Evolutionary conservation across 2,797 vertebrate genomes (phyloP).

Genomic region (Prunella strophiata): DNA sequence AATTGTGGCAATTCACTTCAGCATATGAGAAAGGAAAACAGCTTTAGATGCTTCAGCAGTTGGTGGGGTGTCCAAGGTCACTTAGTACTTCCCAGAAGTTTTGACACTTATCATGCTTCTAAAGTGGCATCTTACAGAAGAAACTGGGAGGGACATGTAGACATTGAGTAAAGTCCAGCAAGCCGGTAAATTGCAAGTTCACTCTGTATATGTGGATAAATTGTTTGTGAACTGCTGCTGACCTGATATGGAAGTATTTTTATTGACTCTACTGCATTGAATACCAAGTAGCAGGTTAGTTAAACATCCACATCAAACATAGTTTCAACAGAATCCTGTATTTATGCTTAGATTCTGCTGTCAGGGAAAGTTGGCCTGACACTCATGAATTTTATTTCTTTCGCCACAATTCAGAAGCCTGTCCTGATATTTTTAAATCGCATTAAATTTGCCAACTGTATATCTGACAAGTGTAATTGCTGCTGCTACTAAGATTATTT

Average conservation of each 20-base stretch:
- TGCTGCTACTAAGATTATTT: neutral
- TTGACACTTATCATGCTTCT: neutral
- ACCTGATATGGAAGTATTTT: neutral
- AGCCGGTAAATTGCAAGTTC: neutral
- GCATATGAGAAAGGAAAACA: neutral
- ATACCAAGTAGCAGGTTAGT: neutral
- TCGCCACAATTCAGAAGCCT: neutral
- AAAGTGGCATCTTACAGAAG: neutral
- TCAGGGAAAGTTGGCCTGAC: neutral
- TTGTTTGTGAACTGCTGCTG: neutral
- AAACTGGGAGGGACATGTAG: neutral
- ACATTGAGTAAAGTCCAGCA: neutral
- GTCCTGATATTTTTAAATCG: neutral
- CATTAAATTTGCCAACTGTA: neutral
- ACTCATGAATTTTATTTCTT: neutral
- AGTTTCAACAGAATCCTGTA: neutral
- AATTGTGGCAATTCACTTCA: neutral
- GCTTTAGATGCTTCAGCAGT: neutral
- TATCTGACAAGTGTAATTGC: neutral
- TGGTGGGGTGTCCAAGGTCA: neutral
- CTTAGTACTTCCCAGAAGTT: neutral
- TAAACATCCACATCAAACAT: neutral
- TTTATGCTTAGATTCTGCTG: neutral
- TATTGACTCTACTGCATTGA: neutral
- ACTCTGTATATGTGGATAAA: neutral